These are phyloP conservation scores for Bombus pascuorum DNA, from an alignment of 1,140 invertebrate genomes.

Conservation along the genomic window DNA sequence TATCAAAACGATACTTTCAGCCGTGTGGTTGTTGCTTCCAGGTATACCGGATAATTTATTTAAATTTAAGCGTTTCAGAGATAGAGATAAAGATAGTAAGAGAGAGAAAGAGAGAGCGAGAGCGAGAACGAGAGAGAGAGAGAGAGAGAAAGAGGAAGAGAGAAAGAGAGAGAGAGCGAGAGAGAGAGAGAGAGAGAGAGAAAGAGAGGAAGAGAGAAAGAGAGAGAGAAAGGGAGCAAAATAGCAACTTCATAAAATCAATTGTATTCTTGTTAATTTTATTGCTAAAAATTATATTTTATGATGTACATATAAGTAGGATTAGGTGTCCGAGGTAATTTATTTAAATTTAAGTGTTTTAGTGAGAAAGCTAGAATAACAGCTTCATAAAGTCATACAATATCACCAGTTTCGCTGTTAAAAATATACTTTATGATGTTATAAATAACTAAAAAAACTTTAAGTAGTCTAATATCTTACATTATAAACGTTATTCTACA, in stretches of 20 bases:
- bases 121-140: too few species aligned
- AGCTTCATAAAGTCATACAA: not conserved
- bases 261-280: too few species aligned
- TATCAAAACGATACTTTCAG: conserved; percentile 5
- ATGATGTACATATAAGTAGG: too few species aligned
- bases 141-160: too few species aligned
- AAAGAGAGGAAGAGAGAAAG: not conserved
- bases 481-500: too few species aligned
- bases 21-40: too few species aligned
- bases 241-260: too few species aligned
- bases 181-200: too few species aligned
- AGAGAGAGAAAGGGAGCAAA: too few species aligned
- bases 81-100: too few species aligned
- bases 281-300: too few species aligned
- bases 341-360: not conserved
- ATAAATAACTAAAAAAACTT: not conserved
- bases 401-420: not conserved
- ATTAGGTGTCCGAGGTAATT: not conserved
- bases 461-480: not conserved
- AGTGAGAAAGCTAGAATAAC: not conserved
- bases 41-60: not conserved
- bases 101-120: not conserved
- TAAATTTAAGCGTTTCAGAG: not conserved
- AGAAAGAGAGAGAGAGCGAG: too few species aligned
- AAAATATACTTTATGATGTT: not conserved